A percentile compares a stretch with the other conserved stretches of the same genome.
These are phyloP conservation scores for Camelus dromedarius DNA, from an alignment of 2,113 vertebrate genomes.

Conservation along the genomic window DNA sequence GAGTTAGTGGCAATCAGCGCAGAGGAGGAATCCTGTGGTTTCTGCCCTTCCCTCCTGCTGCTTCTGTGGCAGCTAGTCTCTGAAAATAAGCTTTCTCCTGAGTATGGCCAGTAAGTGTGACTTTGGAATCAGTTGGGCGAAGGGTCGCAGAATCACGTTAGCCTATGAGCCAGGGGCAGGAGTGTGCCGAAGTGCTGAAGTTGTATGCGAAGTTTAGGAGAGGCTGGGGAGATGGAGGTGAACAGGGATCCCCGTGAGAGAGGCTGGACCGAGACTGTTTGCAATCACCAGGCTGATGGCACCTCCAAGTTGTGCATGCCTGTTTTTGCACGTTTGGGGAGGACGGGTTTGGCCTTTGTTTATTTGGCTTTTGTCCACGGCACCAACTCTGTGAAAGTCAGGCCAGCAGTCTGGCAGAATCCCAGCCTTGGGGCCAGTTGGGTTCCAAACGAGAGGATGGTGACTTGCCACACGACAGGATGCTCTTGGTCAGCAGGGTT, in stretches of 20 bases:
- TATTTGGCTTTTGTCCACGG: constrained; percentile 23
- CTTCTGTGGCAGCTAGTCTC: constrained; percentile 69
- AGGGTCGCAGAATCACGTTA: not conserved
- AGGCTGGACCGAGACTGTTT: not conserved
- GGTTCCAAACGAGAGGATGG: constrained; percentile 36
- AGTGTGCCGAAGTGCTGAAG: not conserved
- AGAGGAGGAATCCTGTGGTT: constrained; percentile 77
- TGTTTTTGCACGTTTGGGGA: not conserved
- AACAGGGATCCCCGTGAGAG: constrained; percentile 1
- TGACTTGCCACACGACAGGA: not conserved
- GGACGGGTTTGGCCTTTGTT: constrained; percentile 33
- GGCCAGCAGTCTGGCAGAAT: constrained; percentile 42
- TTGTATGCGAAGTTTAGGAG: not conserved
- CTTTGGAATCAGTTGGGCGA: constrained; percentile 53
- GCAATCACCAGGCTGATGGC: not conserved
- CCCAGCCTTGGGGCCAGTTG: not conserved
- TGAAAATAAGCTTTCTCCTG: constrained; percentile 71
- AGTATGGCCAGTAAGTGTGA: constrained; percentile 34
- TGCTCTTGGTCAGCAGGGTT: not conserved
- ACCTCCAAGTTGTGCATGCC: not conserved
- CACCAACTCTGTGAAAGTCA: constrained; percentile 1
- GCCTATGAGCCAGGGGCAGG: not conserved
- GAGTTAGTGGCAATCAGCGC: constrained; percentile 76
- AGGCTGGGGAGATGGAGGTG: not conserved
- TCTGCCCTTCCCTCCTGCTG: constrained; percentile 76